Evolutionary conservation across 2,888 invertebrate species (phyloP), one percentile per base, ranked within the genome.

Genomic region (Ennomos erosarius): DNA sequence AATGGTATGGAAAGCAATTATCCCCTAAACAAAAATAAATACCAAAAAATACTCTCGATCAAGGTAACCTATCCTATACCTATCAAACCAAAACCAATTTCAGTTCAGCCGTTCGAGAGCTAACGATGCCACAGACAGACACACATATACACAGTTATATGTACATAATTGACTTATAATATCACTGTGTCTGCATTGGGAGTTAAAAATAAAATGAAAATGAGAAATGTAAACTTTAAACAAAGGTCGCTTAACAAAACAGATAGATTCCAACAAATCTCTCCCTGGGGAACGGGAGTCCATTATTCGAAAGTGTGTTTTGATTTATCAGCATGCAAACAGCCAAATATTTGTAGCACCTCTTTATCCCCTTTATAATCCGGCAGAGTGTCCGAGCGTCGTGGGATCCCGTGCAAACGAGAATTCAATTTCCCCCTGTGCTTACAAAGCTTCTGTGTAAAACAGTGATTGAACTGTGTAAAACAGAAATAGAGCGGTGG

Each of bases 351-450:
- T 57, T 59, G 59, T 44, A 42, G 53, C 54, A 46, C 26, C 49
- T 60, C 59, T 60, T 58, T 56, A 52, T 52, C 43, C 63, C 64
- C 64, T 53, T 67, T 55, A 64, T 67, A 65, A 67, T 67, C 65
- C 59, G 10, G 51, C 44, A 38, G 59, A 60, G 60, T 60, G 64
- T 64, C 65, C 68, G 44, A 61, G 42, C 43, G 42, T 46, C 51
- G 48, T 35, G 53, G 61, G 59, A 63, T 69, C 62, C 51, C 65
- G 48, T 65, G 64, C 69, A 74, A 75, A 77, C 74, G 74, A 73
- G 66, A 82, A 81, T 81, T 79, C 80, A 81, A 83, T 84, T 78
- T 81, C 66, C 63, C 66, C 50, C 52, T 64, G 64, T 70, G 65
- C 70, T 71, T 74, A 70, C 73, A 33, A 43, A 44, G 16, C 35